phyloP scores from a whole-genome alignment of 2,113 vertebrate species.

The Neogale vison region DNA sequence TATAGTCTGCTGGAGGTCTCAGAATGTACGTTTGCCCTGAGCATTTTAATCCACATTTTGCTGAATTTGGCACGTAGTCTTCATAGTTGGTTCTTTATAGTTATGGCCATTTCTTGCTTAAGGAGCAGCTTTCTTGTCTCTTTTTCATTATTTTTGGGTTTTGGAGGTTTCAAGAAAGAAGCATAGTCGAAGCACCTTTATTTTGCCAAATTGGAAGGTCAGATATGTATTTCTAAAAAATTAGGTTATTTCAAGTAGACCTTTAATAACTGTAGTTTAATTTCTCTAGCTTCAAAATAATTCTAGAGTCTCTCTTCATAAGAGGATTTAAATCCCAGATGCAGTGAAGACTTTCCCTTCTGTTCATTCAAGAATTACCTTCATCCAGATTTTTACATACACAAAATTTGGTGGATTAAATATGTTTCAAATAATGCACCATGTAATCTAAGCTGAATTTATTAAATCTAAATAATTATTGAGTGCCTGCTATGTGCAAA shows the following conservation, averaged over 20 bases:
- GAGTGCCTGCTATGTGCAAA: background rate
- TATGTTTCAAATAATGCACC: background rate
- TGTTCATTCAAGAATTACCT: background rate
- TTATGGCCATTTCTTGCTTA: background rate
- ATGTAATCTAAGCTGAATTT: background rate
- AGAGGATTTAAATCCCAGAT: background rate
- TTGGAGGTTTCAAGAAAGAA: background rate
- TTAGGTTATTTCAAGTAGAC: background rate
- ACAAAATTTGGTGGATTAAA: background rate
- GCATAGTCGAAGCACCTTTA: background rate
- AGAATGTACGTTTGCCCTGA: background rate
- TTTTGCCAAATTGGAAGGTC: background rate
- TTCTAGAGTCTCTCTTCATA: background rate
- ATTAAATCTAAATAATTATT: conserved; percentile 2
- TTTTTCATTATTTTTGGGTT: background rate
- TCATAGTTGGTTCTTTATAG: background rate
- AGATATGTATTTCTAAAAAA: conserved; percentile 16
- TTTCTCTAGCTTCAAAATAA: background rate
- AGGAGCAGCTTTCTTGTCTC: background rate
- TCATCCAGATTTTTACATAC: background rate
- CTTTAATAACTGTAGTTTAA: background rate
- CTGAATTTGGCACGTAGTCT: background rate
- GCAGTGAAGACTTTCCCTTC: background rate
- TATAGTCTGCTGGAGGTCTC: background rate
- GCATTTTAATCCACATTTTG: background rate